Evolutionary conservation across 2,113 vertebrate species (phyloP), one percentile per base, ranked within the genome.

Genomic region (Amphiprion percula): DNA sequence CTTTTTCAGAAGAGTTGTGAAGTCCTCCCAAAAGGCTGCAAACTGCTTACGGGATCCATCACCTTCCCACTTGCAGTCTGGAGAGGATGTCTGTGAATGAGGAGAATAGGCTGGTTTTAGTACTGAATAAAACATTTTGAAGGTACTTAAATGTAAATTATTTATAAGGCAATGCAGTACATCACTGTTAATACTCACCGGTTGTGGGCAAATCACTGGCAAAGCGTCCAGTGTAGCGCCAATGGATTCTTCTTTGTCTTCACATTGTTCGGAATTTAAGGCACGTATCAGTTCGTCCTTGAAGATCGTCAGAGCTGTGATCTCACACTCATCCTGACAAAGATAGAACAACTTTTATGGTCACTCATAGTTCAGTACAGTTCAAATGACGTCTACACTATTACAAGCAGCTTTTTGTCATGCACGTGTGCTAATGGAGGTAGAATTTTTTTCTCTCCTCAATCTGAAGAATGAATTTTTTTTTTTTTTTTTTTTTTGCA

Each of bases 221-320:
- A 82, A 1, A 17, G 0, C 0, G 0, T 14, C 1, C 15, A 64
- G 5, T 17, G 33, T 11, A 0, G 1, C 0, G 0, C 0, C 0
- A 8, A 12, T 14, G 21, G 21, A 21, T 21, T 21, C 21, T 21
- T 21, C 21, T 21, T 21, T 21, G 21, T 21, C 21, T 21, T 21
- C 21, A 21, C 21, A 21, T 21, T 21, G 21, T 21, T 21, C 21
- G 21, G 21, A 21, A 21, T 21, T 21, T 21, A 21, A 21, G 4
- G 66, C 79, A 0, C 0, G 0, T 0, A 10, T 0, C 70, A 88
- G 60, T 41, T 0, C 55, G 0, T n/a, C 0, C 0, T 0, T 4
- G 41, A 77, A 39, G 21, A 0, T 0, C 0, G 0, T 0, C 12
- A 80, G 8, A 7, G 23, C 33, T 9, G 4, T 6, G 7, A 0